Percentiles rank a stretch among this genome's conserved stretches.
Conservation (phyloP, 2,888 invertebrate species). For the Plebejus anna region DNA sequence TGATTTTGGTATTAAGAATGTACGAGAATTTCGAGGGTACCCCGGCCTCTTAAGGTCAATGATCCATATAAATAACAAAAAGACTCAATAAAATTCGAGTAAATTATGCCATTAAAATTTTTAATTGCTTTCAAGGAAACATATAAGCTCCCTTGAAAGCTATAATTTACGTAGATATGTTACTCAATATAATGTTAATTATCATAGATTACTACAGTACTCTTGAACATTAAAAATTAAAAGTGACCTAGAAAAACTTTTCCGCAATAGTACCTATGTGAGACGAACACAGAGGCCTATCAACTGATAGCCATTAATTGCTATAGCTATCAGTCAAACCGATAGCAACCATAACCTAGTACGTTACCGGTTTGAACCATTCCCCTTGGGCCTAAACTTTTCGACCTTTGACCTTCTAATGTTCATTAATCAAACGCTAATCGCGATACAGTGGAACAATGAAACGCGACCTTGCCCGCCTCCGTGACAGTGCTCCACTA, state of each 20-base stretch:
- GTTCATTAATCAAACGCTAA: not conserved
- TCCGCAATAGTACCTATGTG: no score
- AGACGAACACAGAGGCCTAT: no score
- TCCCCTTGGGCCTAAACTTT: not conserved
- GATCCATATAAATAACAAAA: not conserved
- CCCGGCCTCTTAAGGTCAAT: not conserved
- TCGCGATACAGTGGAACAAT: conserved; percentile 8
- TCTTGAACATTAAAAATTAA: no score
- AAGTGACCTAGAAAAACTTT: no score
- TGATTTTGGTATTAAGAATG: no score
- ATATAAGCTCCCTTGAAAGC: not conserved
- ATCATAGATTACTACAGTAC: no score
- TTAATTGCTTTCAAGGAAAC: not conserved
- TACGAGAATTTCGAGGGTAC: no score
- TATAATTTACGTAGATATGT: no score
- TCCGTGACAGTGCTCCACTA: conserved; percentile 26
- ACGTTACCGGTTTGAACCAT: not conserved
- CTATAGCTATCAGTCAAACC: no score
- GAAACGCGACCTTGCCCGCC: conserved; percentile 5
- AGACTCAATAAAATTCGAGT: not conserved
- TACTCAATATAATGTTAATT: no score
- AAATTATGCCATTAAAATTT: not conserved
- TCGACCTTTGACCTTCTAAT: not conserved
- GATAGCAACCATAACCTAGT: not conserved
- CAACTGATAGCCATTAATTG: no score